These are phyloP conservation scores for Myotis brandtii DNA, from an alignment of 2,113 vertebrate genomes.

Conservation along the genomic window DNA sequence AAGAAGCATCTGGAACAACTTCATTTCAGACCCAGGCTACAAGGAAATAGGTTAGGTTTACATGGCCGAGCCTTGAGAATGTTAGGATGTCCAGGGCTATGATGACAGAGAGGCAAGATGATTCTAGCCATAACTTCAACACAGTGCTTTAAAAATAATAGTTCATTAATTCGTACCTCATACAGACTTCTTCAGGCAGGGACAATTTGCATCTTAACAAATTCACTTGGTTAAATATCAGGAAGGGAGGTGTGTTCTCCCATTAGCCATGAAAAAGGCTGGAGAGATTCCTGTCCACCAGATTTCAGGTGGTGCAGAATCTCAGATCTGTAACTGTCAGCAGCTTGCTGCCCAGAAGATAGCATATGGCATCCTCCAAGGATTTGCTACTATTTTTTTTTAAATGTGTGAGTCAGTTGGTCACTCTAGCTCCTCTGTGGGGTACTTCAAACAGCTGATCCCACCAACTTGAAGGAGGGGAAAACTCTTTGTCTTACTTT, in stretches of 20 bases:
- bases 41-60: neutral
- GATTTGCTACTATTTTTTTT: conserved; percentile 81
- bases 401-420: conserved; percentile 80
- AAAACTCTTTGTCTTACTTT: conserved; percentile 82
- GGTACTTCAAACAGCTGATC: conserved; percentile 86
- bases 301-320: conserved; percentile 81
- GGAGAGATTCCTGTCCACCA: conserved; percentile 80
- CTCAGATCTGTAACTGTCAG: conserved; percentile 68
- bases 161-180: conserved; percentile 55
- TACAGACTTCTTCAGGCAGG: conserved; percentile 48
- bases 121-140: neutral
- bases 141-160: neutral
- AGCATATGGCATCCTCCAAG: conserved; percentile 87
- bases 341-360: conserved; percentile 79
- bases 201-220: conserved; percentile 72
- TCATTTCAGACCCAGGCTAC: neutral
- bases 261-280: conserved; percentile 70
- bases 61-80: neutral
- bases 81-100: neutral
- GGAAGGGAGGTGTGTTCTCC: conserved; percentile 63
- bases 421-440: conserved; percentile 83
- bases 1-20: conserved; percentile 56
- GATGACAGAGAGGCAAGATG: neutral
- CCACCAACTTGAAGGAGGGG: conserved; percentile 81
- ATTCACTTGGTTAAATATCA: conserved; percentile 77